phyloP scores from a whole-genome alignment of 92 coral and sea anemone species.

The Heliopora coerulea region DNA sequence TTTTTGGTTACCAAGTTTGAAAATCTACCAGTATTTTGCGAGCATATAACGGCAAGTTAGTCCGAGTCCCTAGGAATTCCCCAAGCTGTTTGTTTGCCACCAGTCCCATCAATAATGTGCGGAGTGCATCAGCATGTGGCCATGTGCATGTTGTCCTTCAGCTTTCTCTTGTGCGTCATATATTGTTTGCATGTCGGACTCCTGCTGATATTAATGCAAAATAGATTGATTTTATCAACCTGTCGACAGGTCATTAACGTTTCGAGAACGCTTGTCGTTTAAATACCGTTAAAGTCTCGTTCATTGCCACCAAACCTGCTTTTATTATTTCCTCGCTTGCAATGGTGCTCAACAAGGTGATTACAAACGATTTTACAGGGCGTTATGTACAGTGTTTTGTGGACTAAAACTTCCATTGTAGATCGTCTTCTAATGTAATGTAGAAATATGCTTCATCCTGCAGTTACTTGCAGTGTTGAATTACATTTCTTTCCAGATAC shows the following conservation, averaged over 20 bases:
- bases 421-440: too few relatives aligned
- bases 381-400: too few relatives aligned
- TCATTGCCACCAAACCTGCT: neutral
- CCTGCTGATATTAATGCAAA: neutral
- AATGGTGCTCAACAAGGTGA: slow-evolving; percentile 25
- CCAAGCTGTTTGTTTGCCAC: too few relatives aligned
- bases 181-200: neutral
- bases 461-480: neutral
- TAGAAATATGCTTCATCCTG: neutral
- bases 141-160: too few relatives aligned
- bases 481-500: slow-evolving; percentile 49
- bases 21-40: too few relatives aligned
- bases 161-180: neutral
- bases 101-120: too few relatives aligned
- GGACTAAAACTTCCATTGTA: too few relatives aligned
- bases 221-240: slow-evolving; percentile 1
- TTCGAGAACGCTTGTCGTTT: neutral
- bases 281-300: too few relatives aligned
- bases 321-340: neutral
- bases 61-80: too few relatives aligned
- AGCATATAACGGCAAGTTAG: too few relatives aligned
- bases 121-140: too few relatives aligned
- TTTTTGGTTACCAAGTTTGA: too few relatives aligned
- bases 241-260: neutral
- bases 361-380: neutral